Evolutionary conservation across 2,888 invertebrate genomes (phyloP).

Genomic region (Hololepta plana): DNA sequence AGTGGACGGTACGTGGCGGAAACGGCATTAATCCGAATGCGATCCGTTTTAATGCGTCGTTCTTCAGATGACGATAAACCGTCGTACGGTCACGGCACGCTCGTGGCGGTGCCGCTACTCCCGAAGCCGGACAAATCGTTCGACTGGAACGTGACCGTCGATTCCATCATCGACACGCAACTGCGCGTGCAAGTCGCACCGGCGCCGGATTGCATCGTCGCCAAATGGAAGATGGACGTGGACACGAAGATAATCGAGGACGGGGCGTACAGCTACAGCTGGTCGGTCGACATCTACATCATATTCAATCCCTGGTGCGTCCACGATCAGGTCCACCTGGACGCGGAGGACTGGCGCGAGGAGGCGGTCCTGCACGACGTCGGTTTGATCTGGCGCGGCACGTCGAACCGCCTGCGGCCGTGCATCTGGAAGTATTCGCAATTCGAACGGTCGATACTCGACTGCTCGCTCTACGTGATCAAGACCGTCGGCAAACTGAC

Average conservation of each 20-base stretch:
- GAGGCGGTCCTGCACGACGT: slow-evolving; percentile 77
- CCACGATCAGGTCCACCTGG: slow-evolving; percentile 46
- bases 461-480: slow-evolving; percentile 59
- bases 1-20: slow-evolving; percentile 43
- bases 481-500: slow-evolving; percentile 48
- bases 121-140: slow-evolving; percentile 41
- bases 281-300: slow-evolving; percentile 59
- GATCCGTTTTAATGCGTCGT: slow-evolving; percentile 6
- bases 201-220: slow-evolving; percentile 53
- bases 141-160: slow-evolving; percentile 58
- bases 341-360: slow-evolving; percentile 49
- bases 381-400: slow-evolving; percentile 83
- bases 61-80: slow-evolving; percentile 51
- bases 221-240: slow-evolving; percentile 69
- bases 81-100: slow-evolving; percentile 61
- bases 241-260: slow-evolving; percentile 56
- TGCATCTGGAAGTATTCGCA: slow-evolving; percentile 86
- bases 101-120: slow-evolving; percentile 55
- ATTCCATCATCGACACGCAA: slow-evolving; percentile 42
- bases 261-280: slow-evolving; percentile 56
- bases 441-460: slow-evolving; percentile 66
- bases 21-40: no score
- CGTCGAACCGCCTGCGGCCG: slow-evolving; percentile 65
- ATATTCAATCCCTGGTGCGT: slow-evolving; percentile 84
- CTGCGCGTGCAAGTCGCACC: slow-evolving; percentile 49